Evolutionary conservation across 2,888 invertebrate species (phyloP).

Genomic region (Masnerella sp.): DNA sequence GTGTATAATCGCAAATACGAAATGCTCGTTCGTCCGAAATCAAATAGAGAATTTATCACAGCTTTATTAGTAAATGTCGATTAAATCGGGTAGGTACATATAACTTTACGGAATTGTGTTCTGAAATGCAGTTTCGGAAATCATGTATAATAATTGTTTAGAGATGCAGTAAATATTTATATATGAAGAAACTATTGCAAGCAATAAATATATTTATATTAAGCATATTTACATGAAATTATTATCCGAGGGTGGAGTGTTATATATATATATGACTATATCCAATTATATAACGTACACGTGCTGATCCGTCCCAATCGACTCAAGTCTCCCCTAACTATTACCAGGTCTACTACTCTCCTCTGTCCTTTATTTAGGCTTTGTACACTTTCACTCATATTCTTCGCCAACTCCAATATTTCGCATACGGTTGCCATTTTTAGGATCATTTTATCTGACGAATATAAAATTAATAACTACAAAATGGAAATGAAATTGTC

Average conservation of each 20-base stretch:
- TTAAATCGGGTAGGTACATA: no score
- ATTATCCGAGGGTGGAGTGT: background rate
- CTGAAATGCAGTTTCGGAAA: no score
- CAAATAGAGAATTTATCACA: no score
- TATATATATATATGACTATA: conserved; percentile 5
- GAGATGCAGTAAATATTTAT: no score
- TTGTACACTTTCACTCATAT: conserved; percentile 14
- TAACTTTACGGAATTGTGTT: no score
- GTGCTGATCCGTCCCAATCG: conserved; percentile 22
- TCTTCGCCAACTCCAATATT: conserved; percentile 1
- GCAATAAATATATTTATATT: background rate
- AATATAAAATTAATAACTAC: no score
- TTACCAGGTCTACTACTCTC: conserved; percentile 17
- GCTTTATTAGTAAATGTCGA: no score
- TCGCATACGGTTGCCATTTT: background rate
- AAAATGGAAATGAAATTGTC: no score
- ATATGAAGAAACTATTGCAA: background rate
- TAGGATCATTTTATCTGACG: background rate
- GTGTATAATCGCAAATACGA: no score
- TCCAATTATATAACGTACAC: conserved; percentile 18
- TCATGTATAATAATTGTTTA: no score
- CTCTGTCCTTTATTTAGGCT: conserved; percentile 15
- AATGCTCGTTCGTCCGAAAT: no score
- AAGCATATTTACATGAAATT: background rate
- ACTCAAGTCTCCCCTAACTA: conserved; percentile 16